Percentiles rank a stretch among this genome's conserved stretches.
phyloP scores from a whole-genome alignment of 1,140 invertebrate genomes.

The Calliopsis andreniformis region DNA sequence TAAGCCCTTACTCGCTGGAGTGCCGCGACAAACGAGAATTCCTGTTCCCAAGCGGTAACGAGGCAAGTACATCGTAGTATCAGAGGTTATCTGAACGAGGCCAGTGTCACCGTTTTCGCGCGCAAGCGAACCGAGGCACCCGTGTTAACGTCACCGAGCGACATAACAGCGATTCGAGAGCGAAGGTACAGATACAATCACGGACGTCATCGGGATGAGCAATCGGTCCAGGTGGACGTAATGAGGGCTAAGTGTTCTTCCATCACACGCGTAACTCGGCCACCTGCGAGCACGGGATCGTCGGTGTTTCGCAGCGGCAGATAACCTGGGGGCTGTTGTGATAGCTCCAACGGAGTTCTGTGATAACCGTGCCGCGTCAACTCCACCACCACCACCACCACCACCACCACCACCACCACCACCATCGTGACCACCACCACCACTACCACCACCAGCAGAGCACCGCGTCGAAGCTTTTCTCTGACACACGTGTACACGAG shows the following conservation, averaged over 20 bases:
- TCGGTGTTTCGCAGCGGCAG: constrained; percentile 19
- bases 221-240: constrained; percentile 1
- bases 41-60: too few species aligned
- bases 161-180: not conserved
- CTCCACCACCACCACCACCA: constrained; percentile 37
- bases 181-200: constrained; percentile 16
- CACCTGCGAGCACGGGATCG: constrained; percentile 13
- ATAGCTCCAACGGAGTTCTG: constrained; percentile 9
- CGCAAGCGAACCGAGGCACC: not conserved
- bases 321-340: not conserved
- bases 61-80: not conserved
- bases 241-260: constrained; percentile 4
- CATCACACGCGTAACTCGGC: not conserved
- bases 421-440: constrained; percentile 33
- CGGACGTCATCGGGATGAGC: constrained; percentile 10
- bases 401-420: constrained; percentile 44
- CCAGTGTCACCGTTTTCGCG: not conserved
- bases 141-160: not conserved
- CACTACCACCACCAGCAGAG: constrained; percentile 48
- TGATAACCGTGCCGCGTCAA: constrained; percentile 29
- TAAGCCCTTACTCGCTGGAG: too few species aligned
- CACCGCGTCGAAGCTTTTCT: constrained; percentile 49
- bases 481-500: constrained; percentile 46
- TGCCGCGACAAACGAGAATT: too few species aligned
- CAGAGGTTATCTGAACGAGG: not conserved